Evolutionary conservation across 2,888 invertebrate species (phyloP), one percentile per base, ranked within the genome.

Genomic region (Neelides folsomi): DNA sequence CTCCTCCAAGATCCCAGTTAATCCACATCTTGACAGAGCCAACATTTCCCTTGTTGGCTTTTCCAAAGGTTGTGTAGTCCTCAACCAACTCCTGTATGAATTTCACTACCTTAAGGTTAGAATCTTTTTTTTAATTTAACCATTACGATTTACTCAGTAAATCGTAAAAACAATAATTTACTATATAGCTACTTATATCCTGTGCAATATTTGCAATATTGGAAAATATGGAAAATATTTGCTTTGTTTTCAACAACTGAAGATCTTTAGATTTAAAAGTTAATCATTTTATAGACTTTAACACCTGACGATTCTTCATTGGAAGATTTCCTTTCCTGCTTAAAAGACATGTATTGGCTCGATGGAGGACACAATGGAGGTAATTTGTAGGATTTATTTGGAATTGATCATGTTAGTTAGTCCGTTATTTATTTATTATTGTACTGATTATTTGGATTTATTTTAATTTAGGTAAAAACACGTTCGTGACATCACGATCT

Each of bases 51-150:
- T 88, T 59, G 76, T 88, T 54, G 92, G 86, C 2, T 92, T 92
- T 71, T 90, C 90, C 72, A 92, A 93, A 75, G 92, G 92, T 53
- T 89, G 88, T 71, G 86, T 89, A 53, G 90, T 90, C 55, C 77
- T 92, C 66, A 93, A 92, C 75, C 90, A 93, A 75, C 75, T 90
- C 62, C 76, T 90, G 48, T 82, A 85, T 69, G 90, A 90, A 73
- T 81, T 89, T 71, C 80, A 84, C 69, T 79, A 82, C 71, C 73
- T 81, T 49, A 78, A 79, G 59, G 63, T 63, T 51, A 54, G 34
- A 44, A 36, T 9, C 2, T n/a, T 37, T 13, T 39, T 45, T 13
- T 19, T 5, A 27, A 27, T 27, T 5, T 27, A 7, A 3, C 27
- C 7, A 27, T n/a, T n/a, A n/a, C n/a, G n/a, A n/a, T n/a, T n/a